Percentiles rank a stretch among this genome's conserved stretches.
These are phyloP conservation scores for Thaumatotibia leucotreta DNA, from an alignment of 1,140 invertebrate species.

Conservation along the genomic window DNA sequence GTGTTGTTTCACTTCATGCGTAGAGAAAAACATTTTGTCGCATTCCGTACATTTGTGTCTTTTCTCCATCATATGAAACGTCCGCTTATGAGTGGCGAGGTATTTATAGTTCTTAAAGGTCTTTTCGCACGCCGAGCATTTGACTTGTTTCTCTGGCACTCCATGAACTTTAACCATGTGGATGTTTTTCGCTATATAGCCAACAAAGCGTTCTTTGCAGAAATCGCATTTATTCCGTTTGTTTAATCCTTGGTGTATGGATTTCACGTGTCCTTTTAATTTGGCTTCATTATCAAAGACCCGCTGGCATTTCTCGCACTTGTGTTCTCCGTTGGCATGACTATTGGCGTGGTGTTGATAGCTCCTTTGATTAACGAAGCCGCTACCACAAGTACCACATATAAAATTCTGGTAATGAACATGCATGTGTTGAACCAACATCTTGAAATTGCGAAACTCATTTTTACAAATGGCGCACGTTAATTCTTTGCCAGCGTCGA, in stretches of 20 bases:
- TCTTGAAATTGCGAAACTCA: constrained; percentile 30
- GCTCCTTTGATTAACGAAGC: not conserved
- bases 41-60: constrained; percentile 4
- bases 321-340: not conserved
- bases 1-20: constrained; percentile 23
- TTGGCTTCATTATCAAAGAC: constrained; percentile 20
- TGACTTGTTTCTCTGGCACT: constrained; percentile 17
- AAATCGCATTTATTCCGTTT: constrained; percentile 24
- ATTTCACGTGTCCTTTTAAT: constrained; percentile 19
- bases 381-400: constrained; percentile 18
- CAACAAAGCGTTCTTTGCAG: constrained; percentile 25
- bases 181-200: constrained; percentile 17
- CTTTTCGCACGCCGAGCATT: constrained; percentile 29
- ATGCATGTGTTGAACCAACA: constrained; percentile 27
- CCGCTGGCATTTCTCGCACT: constrained; percentile 25
- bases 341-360: constrained; percentile 17
- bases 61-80: constrained; percentile 15
- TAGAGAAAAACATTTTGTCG: constrained; percentile 15
- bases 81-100: constrained; percentile 22
- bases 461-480: constrained; percentile 34
- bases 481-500: constrained; percentile 21
- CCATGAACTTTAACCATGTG: constrained; percentile 27
- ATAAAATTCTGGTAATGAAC: constrained; percentile 21
- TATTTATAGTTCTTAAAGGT: constrained; percentile 15
- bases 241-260: constrained; percentile 9